A percentile compares a stretch with the other conserved stretches of the same genome.
phyloP scores from a whole-genome alignment of 2,888 invertebrate species.

The Agrochola circellaris region DNA sequence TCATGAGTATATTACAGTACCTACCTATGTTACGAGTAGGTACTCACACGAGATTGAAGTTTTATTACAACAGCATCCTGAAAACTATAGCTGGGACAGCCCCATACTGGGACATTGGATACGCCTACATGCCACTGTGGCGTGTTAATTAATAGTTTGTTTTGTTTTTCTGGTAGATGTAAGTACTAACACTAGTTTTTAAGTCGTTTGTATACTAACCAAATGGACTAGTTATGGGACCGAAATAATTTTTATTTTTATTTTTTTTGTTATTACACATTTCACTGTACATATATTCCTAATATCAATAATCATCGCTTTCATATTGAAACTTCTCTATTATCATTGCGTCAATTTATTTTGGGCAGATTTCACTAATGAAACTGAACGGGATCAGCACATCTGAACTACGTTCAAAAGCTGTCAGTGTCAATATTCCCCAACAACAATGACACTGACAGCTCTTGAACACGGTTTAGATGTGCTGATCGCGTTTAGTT shows the following conservation, averaged over 20 bases:
- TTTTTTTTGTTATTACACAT: too few relatives aligned
- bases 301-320: not conserved
- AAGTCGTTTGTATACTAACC: too few relatives aligned
- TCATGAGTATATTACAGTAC: not conserved
- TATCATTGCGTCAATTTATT: not conserved
- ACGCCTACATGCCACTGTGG: too few relatives aligned
- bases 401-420: not conserved
- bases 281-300: not conserved
- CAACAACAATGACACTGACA: not conserved
- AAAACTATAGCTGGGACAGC: too few relatives aligned
- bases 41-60: not conserved
- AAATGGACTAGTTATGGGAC: too few relatives aligned
- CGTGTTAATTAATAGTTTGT: too few relatives aligned
- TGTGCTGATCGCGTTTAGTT: not conserved
- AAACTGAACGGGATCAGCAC: not conserved
- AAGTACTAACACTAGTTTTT: too few relatives aligned
- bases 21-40: too few relatives aligned
- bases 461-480: not conserved
- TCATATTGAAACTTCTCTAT: not conserved
- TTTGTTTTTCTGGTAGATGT: too few relatives aligned
- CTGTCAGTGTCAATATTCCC: not conserved
- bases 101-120: too few relatives aligned
- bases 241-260: too few relatives aligned
- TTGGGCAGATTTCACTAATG: not conserved
- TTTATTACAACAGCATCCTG: too few relatives aligned